These are phyloP conservation scores for Andrena dorsata DNA, from an alignment of 2,888 invertebrate genomes.

Conservation along the genomic window DNA sequence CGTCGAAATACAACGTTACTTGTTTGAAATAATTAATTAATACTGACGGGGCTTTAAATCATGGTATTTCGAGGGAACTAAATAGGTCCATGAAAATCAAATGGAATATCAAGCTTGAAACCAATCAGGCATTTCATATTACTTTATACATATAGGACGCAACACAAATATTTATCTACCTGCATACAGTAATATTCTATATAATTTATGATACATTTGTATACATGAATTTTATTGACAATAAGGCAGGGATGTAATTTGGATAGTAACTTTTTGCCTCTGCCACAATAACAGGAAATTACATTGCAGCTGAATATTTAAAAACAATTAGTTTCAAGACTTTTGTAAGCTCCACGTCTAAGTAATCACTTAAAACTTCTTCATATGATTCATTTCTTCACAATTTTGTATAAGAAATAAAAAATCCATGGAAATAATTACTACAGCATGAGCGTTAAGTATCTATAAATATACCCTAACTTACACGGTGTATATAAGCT, in stretches of 20 bases:
- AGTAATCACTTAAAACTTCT: neutral
- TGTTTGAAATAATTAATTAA: too few relatives aligned
- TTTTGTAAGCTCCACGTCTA: neutral
- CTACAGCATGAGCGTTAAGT: conserved; percentile 1
- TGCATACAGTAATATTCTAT: neutral
- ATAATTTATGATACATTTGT: neutral
- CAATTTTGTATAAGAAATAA: neutral
- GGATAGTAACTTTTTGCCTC: neutral
- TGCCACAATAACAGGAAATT: neutral
- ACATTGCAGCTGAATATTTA: neutral
- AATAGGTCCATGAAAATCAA: too few relatives aligned
- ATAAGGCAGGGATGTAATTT: neutral
- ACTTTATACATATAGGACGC: neutral
- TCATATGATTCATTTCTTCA: neutral
- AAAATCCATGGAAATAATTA: neutral
- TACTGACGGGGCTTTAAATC: too few relatives aligned
- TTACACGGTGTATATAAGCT: conserved; percentile 11
- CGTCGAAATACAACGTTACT: too few relatives aligned
- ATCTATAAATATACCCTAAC: conserved; percentile 25
- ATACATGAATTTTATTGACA: neutral
- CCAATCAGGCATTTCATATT: neutral
- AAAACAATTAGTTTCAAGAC: neutral
- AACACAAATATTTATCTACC: neutral
- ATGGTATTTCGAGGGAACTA: too few relatives aligned
- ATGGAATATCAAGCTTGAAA: conserved; percentile 1